Evolutionary conservation across 2,113 vertebrate species (phyloP).

Genomic region (Microcebus ravelobensis): DNA sequence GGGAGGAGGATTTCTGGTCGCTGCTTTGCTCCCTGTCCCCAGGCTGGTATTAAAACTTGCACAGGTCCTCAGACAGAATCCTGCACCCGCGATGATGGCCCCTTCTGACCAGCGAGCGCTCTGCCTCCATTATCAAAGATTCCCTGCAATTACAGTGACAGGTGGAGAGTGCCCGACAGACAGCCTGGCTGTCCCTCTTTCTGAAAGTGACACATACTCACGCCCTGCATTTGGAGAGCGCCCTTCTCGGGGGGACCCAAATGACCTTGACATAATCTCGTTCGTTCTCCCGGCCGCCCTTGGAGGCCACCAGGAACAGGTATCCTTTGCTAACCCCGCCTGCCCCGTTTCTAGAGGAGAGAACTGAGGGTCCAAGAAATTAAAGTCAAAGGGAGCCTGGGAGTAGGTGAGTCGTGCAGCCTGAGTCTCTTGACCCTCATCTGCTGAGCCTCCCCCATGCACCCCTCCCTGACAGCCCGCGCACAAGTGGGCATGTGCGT

Average conservation of each 20-base stretch:
- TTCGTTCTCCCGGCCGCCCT: background rate
- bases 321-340: background rate
- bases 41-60: slow-evolving; percentile 29
- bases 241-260: background rate
- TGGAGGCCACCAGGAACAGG: background rate
- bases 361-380: background rate
- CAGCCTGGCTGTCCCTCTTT: background rate
- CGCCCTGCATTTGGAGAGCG: background rate
- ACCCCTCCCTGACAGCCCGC: background rate
- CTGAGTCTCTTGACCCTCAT: background rate
- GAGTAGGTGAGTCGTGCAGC: background rate
- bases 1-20: background rate
- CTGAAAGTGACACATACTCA: background rate
- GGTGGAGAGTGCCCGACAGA: slow-evolving; percentile 14
- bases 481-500: too few species aligned
- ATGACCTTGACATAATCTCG: background rate
- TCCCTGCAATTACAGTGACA: background rate
- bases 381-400: background rate
- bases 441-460: too few species aligned
- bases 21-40: background rate
- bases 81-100: slow-evolving; percentile 15
- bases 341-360: background rate
- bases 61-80: background rate
- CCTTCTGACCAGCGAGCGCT: background rate
- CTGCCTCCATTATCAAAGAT: background rate